Evolutionary conservation across 2,797 vertebrate genomes (phyloP).

Genomic region (Arrhamphus sclerolepis): DNA sequence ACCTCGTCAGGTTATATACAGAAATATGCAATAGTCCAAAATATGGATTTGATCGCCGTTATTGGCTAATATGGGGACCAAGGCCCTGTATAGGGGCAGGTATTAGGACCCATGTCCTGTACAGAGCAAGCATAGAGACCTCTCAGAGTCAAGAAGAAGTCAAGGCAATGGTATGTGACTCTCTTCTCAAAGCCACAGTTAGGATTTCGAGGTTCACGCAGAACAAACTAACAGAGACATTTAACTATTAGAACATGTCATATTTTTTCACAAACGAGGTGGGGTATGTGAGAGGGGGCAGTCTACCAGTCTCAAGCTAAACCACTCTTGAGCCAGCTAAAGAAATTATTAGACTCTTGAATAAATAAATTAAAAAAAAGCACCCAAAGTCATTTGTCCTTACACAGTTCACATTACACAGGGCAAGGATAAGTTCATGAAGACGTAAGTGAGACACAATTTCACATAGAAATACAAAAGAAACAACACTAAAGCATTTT

Average conservation of each 20-base stretch:
- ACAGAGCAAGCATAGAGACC: slow-evolving; percentile 92
- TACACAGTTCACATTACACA: slow-evolving; percentile 82
- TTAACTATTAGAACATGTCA: slow-evolving; percentile 81
- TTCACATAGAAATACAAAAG: slow-evolving; percentile 82
- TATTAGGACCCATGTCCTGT: slow-evolving; percentile 83
- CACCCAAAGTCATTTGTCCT: slow-evolving; percentile 80
- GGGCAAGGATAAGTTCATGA: slow-evolving; percentile 79
- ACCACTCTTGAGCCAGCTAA: slow-evolving; percentile 74
- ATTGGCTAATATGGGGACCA: slow-evolving; percentile 86
- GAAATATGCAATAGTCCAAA: slow-evolving; percentile 96
- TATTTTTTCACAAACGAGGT: slow-evolving; percentile 76
- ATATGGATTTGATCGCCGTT: slow-evolving; percentile 93
- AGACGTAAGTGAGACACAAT: slow-evolving; percentile 81
- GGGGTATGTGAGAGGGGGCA: slow-evolving; percentile 41
- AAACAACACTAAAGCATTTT: slow-evolving; percentile 85
- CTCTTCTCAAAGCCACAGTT: slow-evolving; percentile 86
- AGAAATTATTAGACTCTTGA: slow-evolving; percentile 76
- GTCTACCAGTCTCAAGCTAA: slow-evolving; percentile 67
- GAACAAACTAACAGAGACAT: slow-evolving; percentile 85
- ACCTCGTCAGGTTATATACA: slow-evolving; percentile 96
- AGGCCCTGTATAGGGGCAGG: slow-evolving; percentile 83
- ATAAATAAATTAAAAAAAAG: slow-evolving; percentile 79
- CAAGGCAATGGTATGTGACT: slow-evolving; percentile 96
- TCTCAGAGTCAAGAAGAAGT: slow-evolving; percentile 91
- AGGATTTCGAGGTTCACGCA: slow-evolving; percentile 86